Base-by-base conservation (phyloP, 2,888 invertebrate species). In the Hemaris fuciformis region DNA sequence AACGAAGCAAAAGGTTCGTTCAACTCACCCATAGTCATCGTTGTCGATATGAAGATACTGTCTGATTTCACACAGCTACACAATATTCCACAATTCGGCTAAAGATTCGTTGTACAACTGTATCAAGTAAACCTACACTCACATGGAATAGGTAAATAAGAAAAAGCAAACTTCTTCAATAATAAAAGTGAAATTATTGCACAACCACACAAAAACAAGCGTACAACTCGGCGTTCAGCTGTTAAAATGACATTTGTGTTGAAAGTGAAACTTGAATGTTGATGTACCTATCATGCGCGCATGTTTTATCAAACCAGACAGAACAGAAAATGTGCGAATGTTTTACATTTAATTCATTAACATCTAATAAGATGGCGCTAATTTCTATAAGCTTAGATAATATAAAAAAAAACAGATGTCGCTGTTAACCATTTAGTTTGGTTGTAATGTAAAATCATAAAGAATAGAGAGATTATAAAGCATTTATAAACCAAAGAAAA, bases 11-110 rank as follows among this genome's bases (percentile, higher is more conserved):
- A 53, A 31, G 31, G 31, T 15, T 53, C 31, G 53, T 18, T 53
- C 53, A 31, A 53, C 53, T 53, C 18, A 53, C 53, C 53, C 31
- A 53, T 53, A 31, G 53, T 53, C 53, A 53, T 53, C 10, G 1
- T 31, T 31, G 15, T 27, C 31, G 31, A 6, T 53, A n/a, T 4
- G 22, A 22, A 31, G 8, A 27, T 27, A 53, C 18, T 31, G 27
- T 18, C n/a, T 53, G 18, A 53, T 53, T 48, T 31, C 53, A 53
- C 53, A 31, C 15, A 18, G 31, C 8, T 2, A 3, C 3, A n/a
- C 31, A 18, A 31, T 53, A 53, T 31, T 53, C 31, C 53, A 48
- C 48, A 20, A 53, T 31, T 53, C 31, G 23, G 46, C n/a, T 53
- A 15, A 1, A 18, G 18, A 15, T 15, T 31, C 18, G 18, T 18